phyloP scores from a whole-genome alignment of 1,140 invertebrate genomes.

The Batillaria attramentaria region DNA sequence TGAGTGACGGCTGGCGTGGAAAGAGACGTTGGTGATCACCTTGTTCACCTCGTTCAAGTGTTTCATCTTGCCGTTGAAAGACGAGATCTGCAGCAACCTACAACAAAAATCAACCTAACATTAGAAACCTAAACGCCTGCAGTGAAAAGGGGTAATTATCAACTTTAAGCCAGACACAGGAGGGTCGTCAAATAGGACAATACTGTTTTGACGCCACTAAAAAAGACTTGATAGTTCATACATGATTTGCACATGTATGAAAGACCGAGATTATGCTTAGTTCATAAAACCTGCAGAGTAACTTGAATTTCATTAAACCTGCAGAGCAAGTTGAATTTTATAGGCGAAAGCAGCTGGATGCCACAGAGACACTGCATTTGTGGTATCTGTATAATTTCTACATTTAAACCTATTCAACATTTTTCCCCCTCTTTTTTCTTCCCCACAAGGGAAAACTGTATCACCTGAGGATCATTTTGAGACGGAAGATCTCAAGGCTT shows the following conservation, averaged over 20 bases:
- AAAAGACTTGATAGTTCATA: no score
- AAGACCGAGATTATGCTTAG: no score
- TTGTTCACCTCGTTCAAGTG: constrained; percentile 99
- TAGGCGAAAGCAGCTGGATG: no score
- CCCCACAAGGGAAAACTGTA: not conserved
- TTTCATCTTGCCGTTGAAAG: constrained; percentile 99
- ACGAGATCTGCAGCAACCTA: constrained; percentile 94
- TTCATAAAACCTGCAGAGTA: no score
- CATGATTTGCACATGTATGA: no score
- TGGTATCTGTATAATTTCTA: no score
- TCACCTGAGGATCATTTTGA: constrained; percentile 93
- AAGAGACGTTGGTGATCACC: constrained; percentile 91
- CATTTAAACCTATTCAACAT: no score
- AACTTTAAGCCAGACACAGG: not conserved
- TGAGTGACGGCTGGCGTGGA: constrained; percentile 79
- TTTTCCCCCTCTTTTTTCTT: no score
- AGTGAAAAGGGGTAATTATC: not conserved
- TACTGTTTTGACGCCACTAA: not conserved
- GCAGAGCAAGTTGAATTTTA: no score
- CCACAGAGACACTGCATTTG: no score
- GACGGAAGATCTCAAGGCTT: constrained; percentile 93
- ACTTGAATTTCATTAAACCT: no score
- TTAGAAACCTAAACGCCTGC: no score
- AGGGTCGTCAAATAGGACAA: not conserved
- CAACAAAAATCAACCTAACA: constrained; percentile 19